These are phyloP conservation scores for Macrotis lagotis DNA, from an alignment of 2,113 vertebrate species.

Conservation along the genomic window DNA sequence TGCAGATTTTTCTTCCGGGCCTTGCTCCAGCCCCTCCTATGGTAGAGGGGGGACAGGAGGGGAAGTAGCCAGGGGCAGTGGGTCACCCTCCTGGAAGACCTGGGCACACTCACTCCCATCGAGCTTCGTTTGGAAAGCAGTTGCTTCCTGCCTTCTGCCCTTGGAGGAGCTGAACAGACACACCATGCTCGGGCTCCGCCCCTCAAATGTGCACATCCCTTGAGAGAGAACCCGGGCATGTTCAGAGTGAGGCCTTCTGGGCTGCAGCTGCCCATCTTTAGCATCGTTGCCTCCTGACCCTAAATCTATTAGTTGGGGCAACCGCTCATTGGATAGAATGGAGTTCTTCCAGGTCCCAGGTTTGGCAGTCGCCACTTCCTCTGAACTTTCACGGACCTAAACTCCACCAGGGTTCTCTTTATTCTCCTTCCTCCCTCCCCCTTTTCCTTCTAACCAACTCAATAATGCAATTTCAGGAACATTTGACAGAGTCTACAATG, in stretches of 20 bases:
- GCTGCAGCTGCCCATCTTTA: slow-evolving; percentile 75
- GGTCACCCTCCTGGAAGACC: slow-evolving; percentile 55
- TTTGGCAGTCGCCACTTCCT: slow-evolving; percentile 38
- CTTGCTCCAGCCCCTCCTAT: slow-evolving; percentile 58
- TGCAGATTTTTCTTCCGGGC: slow-evolving; percentile 68
- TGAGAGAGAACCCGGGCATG: slow-evolving; percentile 46
- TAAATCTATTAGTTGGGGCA: slow-evolving; percentile 65
- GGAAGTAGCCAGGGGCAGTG: slow-evolving; percentile 69
- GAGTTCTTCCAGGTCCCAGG: slow-evolving; percentile 28
- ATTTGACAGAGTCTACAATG: slow-evolving; percentile 80
- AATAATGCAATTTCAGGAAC: slow-evolving; percentile 75
- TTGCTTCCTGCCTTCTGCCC: slow-evolving; percentile 59
- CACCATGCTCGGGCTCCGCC: slow-evolving; percentile 23
- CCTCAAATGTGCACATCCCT: slow-evolving; percentile 34
- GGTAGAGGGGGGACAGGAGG: slow-evolving; percentile 4
- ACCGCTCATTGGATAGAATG: slow-evolving; percentile 57
- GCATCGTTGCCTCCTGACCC: slow-evolving; percentile 64
- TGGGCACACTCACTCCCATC: slow-evolving; percentile 61
- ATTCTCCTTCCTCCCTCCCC: neutral
- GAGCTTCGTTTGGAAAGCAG: slow-evolving; percentile 57
- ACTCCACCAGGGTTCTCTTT: slow-evolving; percentile 71
- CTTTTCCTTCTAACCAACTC: slow-evolving; percentile 62
- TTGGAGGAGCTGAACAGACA: slow-evolving; percentile 52
- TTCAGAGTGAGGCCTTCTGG: slow-evolving; percentile 61
- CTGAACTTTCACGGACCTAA: slow-evolving; percentile 42